Evolutionary conservation across 2,113 vertebrate species (phyloP).

Genomic region (Peucedramus taeniatus): DNA sequence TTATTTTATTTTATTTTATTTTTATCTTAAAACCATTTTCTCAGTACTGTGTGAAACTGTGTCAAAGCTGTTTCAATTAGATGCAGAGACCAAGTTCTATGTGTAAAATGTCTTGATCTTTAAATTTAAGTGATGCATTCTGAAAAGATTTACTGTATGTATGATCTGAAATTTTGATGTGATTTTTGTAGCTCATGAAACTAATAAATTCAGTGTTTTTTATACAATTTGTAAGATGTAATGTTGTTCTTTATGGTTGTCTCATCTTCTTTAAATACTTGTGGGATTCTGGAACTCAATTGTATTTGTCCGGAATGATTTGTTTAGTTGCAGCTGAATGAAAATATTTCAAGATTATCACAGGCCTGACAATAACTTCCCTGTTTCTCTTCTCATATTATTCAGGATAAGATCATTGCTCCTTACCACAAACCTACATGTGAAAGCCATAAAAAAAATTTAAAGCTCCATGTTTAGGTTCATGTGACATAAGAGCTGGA

Average conservation of each 20-base stretch:
- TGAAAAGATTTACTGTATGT: neutral
- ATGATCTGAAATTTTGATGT: neutral
- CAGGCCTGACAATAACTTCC: neutral
- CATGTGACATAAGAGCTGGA: neutral
- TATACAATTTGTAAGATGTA: neutral
- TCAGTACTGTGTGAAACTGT: neutral
- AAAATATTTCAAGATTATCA: neutral
- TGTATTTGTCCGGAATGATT: neutral
- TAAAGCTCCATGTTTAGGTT: neutral
- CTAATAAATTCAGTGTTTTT: neutral
- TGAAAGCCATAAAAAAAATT: neutral
- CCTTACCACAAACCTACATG: neutral
- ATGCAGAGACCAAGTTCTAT: neutral
- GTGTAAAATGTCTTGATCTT: neutral
- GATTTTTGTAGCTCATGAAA: neutral
- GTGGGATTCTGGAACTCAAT: neutral
- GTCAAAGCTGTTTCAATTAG: neutral
- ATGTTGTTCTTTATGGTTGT: neutral
- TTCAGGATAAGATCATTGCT: neutral
- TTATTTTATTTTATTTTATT: neutral
- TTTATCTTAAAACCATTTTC: neutral
- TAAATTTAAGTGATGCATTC: neutral
- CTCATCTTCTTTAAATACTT: neutral
- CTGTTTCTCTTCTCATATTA: neutral
- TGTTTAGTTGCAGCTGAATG: neutral